Conservation (phyloP, 2,113 vertebrate genomes). For the Etheostoma cragini region DNA sequence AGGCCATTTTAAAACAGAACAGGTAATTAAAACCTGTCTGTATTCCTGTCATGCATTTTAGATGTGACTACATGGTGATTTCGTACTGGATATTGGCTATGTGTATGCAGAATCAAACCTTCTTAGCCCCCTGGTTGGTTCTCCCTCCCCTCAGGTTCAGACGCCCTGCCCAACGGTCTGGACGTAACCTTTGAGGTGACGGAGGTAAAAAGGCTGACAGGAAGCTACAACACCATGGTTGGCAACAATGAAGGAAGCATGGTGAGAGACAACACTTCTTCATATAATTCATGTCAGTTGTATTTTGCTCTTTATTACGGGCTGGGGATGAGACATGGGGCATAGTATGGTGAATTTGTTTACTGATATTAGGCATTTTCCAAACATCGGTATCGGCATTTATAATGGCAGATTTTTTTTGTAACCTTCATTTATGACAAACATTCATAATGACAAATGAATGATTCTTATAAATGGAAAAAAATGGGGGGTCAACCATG, state of each 20-base stretch:
- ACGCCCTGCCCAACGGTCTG: conserved; percentile 93
- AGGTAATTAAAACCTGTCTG: background rate
- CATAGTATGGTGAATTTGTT: background rate
- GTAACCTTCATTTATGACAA: too few species aligned
- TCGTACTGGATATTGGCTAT: background rate
- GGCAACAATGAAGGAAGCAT: conserved; percentile 99
- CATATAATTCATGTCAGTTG: background rate
- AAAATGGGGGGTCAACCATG: too few species aligned
- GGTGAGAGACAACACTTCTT: conserved; percentile 81
- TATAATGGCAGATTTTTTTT: too few species aligned
- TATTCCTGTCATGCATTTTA: background rate
- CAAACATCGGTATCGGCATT: too few species aligned
- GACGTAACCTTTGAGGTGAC: conserved; percentile 96
- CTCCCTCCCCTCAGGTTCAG: conserved; percentile 82
- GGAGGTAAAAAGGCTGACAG: conserved; percentile 92
- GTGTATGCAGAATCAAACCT: background rate
- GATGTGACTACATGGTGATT: background rate
- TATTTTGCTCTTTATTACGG: background rate
- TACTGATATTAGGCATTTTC: too few species aligned
- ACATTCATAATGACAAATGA: too few species aligned
- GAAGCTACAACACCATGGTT: conserved; percentile 98
- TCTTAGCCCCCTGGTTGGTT: background rate
- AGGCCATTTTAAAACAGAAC: background rate
- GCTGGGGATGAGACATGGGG: background rate
- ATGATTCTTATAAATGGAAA: too few species aligned